A percentile compares a stretch with the other conserved stretches of the same genome.
These are phyloP conservation scores for Chiroxiphia lanceolata DNA, from an alignment of 2,797 vertebrate genomes.

Conservation along the genomic window DNA sequence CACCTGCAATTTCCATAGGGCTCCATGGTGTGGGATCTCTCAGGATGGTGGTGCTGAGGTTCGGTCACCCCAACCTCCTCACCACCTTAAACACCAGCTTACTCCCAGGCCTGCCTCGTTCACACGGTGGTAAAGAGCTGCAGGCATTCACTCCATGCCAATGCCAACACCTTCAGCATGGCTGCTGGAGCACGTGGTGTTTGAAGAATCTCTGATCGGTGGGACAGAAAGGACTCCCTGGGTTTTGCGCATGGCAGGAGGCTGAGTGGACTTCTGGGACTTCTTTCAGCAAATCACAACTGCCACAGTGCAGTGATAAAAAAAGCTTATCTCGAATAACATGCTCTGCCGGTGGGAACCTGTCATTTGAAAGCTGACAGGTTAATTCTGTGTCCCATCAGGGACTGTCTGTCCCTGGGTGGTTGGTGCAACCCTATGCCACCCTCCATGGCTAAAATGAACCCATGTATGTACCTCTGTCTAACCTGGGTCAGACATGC, in stretches of 20 bases:
- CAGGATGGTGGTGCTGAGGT: neutral
- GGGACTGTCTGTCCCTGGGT: neutral
- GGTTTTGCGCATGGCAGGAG: neutral
- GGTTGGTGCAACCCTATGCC: neutral
- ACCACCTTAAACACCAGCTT: neutral
- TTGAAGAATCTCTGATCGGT: fast-evolving
- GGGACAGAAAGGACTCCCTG: neutral
- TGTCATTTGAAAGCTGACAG: neutral
- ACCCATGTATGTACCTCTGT: fast-evolving
- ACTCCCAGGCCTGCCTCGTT: neutral
- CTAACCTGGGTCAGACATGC: neutral
- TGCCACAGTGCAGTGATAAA: neutral
- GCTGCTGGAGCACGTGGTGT: fast-evolving
- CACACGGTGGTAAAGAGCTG: neutral
- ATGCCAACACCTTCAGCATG: neutral
- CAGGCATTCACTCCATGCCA: fast-evolving
- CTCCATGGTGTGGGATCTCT: fast-evolving
- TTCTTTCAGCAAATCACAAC: neutral
- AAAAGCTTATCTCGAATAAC: neutral
- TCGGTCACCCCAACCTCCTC: neutral
- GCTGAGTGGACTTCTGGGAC: neutral
- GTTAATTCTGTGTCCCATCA: neutral
- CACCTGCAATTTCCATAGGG: neutral
- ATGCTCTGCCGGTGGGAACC: neutral
- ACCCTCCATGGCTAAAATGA: neutral